Evolutionary conservation across 64 coral and sea anemone genomes (phyloP).

Genomic region (Montipora foliosa): DNA sequence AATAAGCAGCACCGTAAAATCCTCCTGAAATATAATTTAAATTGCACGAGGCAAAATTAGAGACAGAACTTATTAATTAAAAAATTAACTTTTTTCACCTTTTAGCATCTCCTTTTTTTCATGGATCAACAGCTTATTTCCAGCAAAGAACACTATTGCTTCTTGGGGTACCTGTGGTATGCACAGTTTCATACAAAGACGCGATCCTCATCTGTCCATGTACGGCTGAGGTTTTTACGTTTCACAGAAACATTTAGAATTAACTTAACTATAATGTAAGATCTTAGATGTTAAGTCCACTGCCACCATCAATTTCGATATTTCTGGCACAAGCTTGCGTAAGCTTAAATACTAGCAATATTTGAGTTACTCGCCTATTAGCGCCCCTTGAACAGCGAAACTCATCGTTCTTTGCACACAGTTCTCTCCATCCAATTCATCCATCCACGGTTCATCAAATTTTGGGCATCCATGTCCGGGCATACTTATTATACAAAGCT

Average conservation of each 20-base stretch:
- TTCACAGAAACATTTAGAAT: too few relatives aligned
- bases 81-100: too few relatives aligned
- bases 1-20: constrained; percentile 77
- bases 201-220: too few relatives aligned
- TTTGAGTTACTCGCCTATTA: constrained; percentile 71
- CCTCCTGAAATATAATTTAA: constrained; percentile 55
- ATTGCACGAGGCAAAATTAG: neutral
- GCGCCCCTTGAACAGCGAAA: constrained; percentile 86
- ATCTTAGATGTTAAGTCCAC: too few relatives aligned
- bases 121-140: too few relatives aligned
- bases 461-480: constrained; percentile 14
- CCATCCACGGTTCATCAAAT: constrained; percentile 78
- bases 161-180: neutral
- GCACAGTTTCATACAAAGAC: neutral
- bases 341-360: neutral
- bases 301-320: too few relatives aligned
- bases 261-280: too few relatives aligned
- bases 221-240: too few relatives aligned
- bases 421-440: constrained; percentile 92
- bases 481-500: neutral
- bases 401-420: constrained; percentile 74
- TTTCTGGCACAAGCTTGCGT: too few relatives aligned
- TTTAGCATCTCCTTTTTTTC: too few relatives aligned
- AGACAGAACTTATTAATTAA: neutral
- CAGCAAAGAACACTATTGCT: neutral